Conservation (phyloP, 2,888 invertebrate genomes). For the Phaonia tiefii region DNA sequence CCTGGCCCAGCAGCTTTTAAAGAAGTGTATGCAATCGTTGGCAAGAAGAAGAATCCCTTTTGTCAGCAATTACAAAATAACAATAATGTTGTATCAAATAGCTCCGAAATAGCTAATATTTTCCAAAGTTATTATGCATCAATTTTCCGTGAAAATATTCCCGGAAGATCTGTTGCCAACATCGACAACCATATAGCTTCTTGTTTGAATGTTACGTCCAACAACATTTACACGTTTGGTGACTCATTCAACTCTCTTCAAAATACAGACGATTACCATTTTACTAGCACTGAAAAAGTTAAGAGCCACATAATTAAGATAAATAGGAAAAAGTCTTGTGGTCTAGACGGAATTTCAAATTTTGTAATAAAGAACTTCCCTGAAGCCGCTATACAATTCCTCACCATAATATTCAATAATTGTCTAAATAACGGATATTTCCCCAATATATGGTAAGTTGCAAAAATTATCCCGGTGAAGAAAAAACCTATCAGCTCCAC, state of each 20-base stretch:
- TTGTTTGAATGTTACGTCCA: neutral
- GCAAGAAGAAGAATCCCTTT: conserved; percentile 22
- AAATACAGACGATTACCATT: no score
- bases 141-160: no score
- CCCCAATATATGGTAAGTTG: conserved; percentile 25
- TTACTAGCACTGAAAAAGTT: neutral
- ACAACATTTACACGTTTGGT: neutral
- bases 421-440: no score
- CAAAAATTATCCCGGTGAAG: conserved; percentile 30
- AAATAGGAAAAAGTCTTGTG: no score
- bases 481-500: conserved; percentile 7
- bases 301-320: conserved; percentile 1
- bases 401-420: no score
- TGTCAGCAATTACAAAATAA: conserved; percentile 2
- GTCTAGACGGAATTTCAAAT: no score
- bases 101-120: conserved; percentile 2
- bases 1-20: conserved; percentile 19
- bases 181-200: neutral
- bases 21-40: neutral
- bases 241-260: no score
- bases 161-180: neutral
- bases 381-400: conserved; percentile 23
- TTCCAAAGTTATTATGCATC: neutral
- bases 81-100: neutral
- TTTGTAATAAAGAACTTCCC: conserved; percentile 17